Evolutionary conservation across 2,888 invertebrate species (phyloP), one percentile per base, ranked within the genome.

Genomic region (Hetaerina titia): DNA sequence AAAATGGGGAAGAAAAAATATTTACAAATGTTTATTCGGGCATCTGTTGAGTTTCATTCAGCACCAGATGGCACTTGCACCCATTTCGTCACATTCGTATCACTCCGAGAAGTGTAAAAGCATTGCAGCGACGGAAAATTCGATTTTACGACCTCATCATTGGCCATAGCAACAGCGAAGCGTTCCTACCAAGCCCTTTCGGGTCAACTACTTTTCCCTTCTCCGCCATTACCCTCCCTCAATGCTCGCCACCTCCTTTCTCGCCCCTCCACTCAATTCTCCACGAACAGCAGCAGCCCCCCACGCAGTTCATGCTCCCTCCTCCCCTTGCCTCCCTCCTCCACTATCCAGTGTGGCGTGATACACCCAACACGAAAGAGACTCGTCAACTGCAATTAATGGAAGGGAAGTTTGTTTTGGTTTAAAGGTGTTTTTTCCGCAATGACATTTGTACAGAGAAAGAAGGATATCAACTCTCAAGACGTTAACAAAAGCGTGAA

Each of bases 91-190:
- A 45, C 45, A 15, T 25, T 25, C n/a, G n/a, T 11, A 69, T 69
- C n/a, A n/a, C n/a, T 69, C n/a, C 69, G 22, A n/a, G 11, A 31
- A 15, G 13, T 6, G 22, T 31, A 45, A 11, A 31, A 11, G 81
- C 31, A 13, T 13, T 31, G 22, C 15, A 81, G 31, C n/a, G 11
- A 31, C 9, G 31, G 11, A 81, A 31, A 81, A 81, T 25, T 31
- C 15, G 81, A n/a, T 25, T 45, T 57, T 22, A 45, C 19, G 56
- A 22, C 17, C 11, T 92, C 64, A 69, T 69, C 69, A 92, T 22
- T 45, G 19, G 64, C 92, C 92, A 56, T 92, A 92, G 92, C 92
- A 92, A 92, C 92, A 92, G 92, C 69, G 74, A 69, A 69, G 64
- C 90, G n/a, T 60, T 69, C 69, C 69, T 22, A 25, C 45, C 64